Percentiles rank a stretch among this genome's conserved stretches.
Evolutionary conservation across 1,140 invertebrate species (phyloP).

Genomic region (Drosophila orena): DNA sequence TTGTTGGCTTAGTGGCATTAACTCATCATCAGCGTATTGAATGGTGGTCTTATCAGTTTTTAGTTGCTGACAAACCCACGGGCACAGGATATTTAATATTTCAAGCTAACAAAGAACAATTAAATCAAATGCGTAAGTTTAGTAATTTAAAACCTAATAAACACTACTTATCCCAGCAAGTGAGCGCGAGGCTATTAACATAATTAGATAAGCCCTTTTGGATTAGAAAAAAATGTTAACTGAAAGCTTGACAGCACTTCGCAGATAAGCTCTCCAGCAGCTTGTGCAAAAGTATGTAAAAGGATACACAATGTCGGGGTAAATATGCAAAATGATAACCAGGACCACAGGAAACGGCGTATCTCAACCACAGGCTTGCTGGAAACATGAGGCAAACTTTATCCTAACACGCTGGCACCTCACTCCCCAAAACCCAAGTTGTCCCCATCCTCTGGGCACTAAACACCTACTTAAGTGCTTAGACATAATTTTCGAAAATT

Average conservation of each 20-base stretch:
- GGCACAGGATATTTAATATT: background rate
- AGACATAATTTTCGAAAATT: conserved; percentile 41
- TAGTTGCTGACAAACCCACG: background rate
- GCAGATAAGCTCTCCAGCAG: background rate
- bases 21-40: background rate
- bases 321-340: conserved; percentile 24
- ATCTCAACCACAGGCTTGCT: conserved; percentile 1
- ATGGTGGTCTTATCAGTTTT: background rate
- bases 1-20: background rate
- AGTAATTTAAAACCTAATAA: background rate
- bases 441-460: background rate
- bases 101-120: background rate
- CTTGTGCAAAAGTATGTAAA: background rate
- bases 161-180: background rate
- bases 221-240: conserved; percentile 18
- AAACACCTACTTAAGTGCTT: conserved; percentile 50
- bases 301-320: conserved; percentile 4
- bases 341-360: conserved; percentile 8
- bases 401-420: conserved; percentile 6
- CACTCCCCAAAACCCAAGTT: conserved; percentile 11
- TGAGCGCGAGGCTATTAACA: conserved; percentile 7
- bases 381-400: conserved; percentile 29
- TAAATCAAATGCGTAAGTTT: too few relatives aligned
- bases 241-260: conserved; percentile 2
- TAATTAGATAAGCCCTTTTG: conserved; percentile 31